phyloP scores from a whole-genome alignment of 2,113 vertebrate genomes.

The Lipophrys pholis region DNA sequence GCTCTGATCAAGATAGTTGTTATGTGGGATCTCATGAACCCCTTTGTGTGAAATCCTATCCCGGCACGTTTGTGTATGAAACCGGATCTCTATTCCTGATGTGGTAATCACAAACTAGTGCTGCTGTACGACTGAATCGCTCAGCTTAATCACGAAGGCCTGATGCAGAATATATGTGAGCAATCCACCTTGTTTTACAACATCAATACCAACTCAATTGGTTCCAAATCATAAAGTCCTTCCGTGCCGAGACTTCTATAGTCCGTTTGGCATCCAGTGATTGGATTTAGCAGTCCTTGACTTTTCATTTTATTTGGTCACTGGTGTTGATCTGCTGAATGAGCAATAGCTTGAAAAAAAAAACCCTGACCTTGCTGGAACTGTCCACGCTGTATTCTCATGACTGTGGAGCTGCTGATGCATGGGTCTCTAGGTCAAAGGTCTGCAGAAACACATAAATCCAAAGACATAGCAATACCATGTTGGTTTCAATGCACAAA shows the following conservation, averaged over 20 bases:
- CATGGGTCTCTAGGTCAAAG: conserved; percentile 34
- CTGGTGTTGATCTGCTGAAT: conserved; percentile 59
- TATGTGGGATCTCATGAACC: conserved; percentile 19
- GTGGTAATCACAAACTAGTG: conserved; percentile 40
- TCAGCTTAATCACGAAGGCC: conserved; percentile 53
- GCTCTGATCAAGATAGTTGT: not conserved
- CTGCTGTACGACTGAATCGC: conserved; percentile 45
- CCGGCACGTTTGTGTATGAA: conserved; percentile 26
- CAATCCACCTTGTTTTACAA: conserved; percentile 70
- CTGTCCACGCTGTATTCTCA: conserved; percentile 26
- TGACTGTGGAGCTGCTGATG: conserved; percentile 25
- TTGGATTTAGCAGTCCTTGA: conserved; percentile 76
- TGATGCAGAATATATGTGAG: conserved; percentile 60
- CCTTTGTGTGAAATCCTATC: not conserved
- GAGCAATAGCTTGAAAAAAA: conserved; percentile 70
- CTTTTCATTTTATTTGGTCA: conserved; percentile 67
- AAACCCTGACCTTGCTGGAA: conserved; percentile 72
- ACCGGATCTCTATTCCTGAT: conserved; percentile 43
- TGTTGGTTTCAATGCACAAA: conserved; percentile 37
- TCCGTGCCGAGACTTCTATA: conserved; percentile 57
- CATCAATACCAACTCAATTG: conserved; percentile 67
- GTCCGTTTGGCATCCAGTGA: conserved; percentile 58
- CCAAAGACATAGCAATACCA: not conserved
- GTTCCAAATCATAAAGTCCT: conserved; percentile 81
- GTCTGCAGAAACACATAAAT: conserved; percentile 50